Evolutionary conservation across 2,113 vertebrate genomes (phyloP).

Genomic region (Sturnus vulgaris): DNA sequence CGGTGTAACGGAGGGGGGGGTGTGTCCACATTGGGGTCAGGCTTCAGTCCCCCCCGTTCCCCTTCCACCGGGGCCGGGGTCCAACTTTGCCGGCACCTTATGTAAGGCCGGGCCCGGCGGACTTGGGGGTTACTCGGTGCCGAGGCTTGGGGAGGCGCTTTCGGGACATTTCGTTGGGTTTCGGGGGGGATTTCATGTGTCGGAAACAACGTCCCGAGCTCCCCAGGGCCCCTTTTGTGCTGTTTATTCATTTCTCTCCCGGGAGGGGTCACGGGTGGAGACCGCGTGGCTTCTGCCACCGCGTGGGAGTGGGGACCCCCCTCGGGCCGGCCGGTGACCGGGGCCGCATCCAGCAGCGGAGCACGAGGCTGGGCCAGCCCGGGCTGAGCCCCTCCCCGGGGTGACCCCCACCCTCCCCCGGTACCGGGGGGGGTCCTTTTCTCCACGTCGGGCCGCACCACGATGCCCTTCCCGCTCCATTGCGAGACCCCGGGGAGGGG

Average conservation of each 20-base stretch:
- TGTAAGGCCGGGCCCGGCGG: background rate
- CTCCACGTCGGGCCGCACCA: background rate
- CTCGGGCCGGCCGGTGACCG: background rate
- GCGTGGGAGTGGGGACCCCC: background rate
- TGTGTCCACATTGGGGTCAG: background rate
- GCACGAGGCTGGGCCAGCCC: background rate
- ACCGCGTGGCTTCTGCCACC: background rate
- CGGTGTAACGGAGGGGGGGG: background rate
- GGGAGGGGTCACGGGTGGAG: background rate
- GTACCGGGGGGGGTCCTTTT: background rate
- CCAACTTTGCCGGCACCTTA: background rate
- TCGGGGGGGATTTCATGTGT: background rate
- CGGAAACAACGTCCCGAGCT: background rate
- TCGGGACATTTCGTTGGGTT: background rate
- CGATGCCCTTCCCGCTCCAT: background rate
- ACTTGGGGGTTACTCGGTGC: background rate
- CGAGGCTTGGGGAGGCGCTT: background rate
- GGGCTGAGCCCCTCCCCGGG: background rate
- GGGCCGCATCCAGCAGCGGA: background rate
- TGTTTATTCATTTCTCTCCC: background rate
- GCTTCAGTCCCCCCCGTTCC: background rate
- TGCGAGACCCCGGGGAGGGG: background rate
- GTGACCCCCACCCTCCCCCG: no score
- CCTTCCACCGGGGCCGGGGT: background rate
- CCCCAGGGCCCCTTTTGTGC: background rate